Conservation (phyloP, 2,113 vertebrate species). For the Sorex fumeus region DNA sequence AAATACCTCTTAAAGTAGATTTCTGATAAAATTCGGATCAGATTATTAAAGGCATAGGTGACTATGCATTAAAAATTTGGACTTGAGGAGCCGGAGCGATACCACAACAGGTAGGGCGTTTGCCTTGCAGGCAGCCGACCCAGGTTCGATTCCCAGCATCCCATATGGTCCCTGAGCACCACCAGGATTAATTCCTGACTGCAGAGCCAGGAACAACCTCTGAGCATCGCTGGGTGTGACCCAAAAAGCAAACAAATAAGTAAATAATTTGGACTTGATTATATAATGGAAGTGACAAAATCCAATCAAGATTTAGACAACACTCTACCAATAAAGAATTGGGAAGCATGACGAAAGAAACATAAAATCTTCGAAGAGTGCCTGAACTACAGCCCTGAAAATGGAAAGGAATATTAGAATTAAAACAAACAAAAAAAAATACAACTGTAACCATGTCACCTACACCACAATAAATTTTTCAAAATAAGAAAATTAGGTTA, state of each 20-base stretch:
- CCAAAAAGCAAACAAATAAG: too few relatives aligned
- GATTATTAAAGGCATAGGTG: constrained; percentile 50
- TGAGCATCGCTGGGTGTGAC: too few relatives aligned
- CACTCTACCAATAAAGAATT: constrained; percentile 34
- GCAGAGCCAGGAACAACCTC: too few relatives aligned
- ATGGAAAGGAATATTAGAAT: constrained; percentile 20
- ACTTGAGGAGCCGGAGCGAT: too few relatives aligned
- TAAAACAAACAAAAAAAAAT: background rate
- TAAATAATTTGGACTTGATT: constrained; percentile 20
- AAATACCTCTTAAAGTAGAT: constrained; percentile 41
- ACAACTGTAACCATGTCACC: too few relatives aligned
- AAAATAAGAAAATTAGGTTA: background rate
- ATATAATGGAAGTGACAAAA: constrained; percentile 15
- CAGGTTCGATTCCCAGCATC: too few relatives aligned
- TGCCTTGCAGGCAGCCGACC: too few relatives aligned
- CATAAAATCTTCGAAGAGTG: background rate
- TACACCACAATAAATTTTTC: too few relatives aligned
- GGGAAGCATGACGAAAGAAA: background rate
- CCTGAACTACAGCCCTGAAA: constrained; percentile 3
- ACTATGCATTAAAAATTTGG: background rate
- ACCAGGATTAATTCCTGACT: too few relatives aligned
- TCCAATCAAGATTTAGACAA: constrained; percentile 34
- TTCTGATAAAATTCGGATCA: background rate
- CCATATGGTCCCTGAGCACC: too few relatives aligned
- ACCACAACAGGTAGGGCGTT: too few relatives aligned